A percentile compares a stretch with the other conserved stretches of the same genome.
These are phyloP conservation scores for Pachyramphus minor DNA, from an alignment of 2,113 vertebrate genomes.

Conservation along the genomic window DNA sequence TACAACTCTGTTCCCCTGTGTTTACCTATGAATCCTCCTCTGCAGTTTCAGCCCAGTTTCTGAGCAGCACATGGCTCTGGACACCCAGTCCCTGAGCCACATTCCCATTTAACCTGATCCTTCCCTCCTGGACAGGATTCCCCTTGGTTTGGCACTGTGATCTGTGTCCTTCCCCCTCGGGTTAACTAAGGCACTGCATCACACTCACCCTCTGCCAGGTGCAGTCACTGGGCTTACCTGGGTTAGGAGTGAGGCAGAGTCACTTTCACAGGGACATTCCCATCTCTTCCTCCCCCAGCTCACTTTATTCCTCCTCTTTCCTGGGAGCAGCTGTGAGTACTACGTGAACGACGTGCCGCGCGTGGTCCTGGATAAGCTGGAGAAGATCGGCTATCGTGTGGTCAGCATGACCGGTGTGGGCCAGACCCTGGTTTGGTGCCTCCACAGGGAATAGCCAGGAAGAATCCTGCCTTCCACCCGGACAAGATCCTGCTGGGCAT, in stretches of 20 bases:
- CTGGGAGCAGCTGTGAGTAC: conserved; percentile 85
- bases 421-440: conserved; percentile 97
- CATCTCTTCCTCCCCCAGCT: background rate
- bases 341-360: conserved; percentile 87
- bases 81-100: background rate
- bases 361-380: conserved; percentile 93
- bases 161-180: background rate
- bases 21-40: background rate
- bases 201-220: rapidly evolving
- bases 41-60: background rate
- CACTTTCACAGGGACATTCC: background rate
- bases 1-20: background rate
- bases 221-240: rapidly evolving
- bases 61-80: rapidly evolving
- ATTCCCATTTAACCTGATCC: background rate
- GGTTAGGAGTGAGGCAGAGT: background rate
- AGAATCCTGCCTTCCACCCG: rapidly evolving
- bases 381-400: conserved; percentile 85
- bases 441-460: conserved; percentile 80
- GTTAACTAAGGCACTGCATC: background rate
- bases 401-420: conserved; percentile 94
- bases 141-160: background rate
- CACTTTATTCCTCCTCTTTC: background rate
- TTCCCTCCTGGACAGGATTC: background rate
- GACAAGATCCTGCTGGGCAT: background rate